Conservation (phyloP, 1,140 invertebrate genomes). For the Nylanderia fulva region DNA sequence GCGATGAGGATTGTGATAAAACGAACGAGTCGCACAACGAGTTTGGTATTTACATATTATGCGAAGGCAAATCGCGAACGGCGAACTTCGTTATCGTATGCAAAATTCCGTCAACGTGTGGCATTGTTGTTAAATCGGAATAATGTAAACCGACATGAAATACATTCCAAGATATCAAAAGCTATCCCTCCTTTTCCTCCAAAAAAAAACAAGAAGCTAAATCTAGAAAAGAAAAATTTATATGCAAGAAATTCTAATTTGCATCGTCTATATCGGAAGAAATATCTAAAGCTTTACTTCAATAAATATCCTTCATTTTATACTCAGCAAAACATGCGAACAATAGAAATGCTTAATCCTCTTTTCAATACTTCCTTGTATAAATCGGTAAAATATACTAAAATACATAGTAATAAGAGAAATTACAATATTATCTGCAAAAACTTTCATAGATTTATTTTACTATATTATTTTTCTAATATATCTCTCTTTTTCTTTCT, state of each 20-base stretch:
- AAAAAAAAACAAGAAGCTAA: neutral
- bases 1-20: slow-evolving; percentile 15
- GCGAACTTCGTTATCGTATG: slow-evolving; percentile 53
- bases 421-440: no score
- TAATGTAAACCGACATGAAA: slow-evolving; percentile 44
- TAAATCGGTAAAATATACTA: neutral
- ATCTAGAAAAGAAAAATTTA: slow-evolving; percentile 9
- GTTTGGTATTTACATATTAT: slow-evolving; percentile 44
- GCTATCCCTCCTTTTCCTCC: neutral
- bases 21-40: slow-evolving; percentile 16
- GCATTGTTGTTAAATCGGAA: slow-evolving; percentile 37
- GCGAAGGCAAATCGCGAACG: slow-evolving; percentile 12
- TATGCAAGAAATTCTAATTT: slow-evolving; percentile 4
- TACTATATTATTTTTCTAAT: no score
- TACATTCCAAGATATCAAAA: slow-evolving; percentile 5
- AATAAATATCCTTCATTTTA: neutral
- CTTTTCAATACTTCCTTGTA: neutral
- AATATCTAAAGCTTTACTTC: neutral
- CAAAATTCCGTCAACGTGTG: slow-evolving; percentile 40
- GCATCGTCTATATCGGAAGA: neutral
- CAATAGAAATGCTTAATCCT: neutral
- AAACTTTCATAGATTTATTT: no score
- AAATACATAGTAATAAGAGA: no score
- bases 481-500: neutral
- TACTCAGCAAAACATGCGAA: neutral